phyloP scores from a whole-genome alignment of 2,888 invertebrate species.

The Caenorhabditis macrosperma region DNA sequence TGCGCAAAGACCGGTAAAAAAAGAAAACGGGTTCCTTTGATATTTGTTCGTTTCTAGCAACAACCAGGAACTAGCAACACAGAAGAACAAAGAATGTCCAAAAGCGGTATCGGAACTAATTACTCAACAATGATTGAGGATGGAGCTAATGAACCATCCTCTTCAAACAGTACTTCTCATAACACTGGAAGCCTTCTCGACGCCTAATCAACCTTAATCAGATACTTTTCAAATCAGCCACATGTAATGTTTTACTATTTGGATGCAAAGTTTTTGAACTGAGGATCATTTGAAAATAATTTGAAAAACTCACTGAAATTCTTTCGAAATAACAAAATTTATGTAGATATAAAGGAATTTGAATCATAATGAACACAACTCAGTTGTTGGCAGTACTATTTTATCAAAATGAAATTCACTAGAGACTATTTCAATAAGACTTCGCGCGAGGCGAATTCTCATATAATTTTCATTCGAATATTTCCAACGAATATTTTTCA shows the following conservation, averaged over 20 bases:
- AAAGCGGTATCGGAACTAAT: slow-evolving; percentile 67
- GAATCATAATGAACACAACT: too few species aligned
- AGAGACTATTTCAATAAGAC: too few species aligned
- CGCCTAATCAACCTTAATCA: slow-evolving; percentile 45
- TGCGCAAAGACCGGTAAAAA: slow-evolving; percentile 79
- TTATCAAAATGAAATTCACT: too few species aligned
- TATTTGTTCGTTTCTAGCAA: slow-evolving; percentile 16
- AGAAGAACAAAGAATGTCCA: slow-evolving; percentile 69
- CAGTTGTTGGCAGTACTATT: too few species aligned
- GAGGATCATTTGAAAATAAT: too few species aligned
- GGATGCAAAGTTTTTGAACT: too few species aligned
- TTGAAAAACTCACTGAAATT: too few species aligned
- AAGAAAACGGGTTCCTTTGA: slow-evolving; percentile 59
- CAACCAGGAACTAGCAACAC: slow-evolving; percentile 59
- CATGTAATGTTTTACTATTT: neutral
- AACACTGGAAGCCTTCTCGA: slow-evolving; percentile 66
- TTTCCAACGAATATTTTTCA: slow-evolving; percentile 3
- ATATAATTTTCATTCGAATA: too few species aligned
- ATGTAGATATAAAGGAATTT: too few species aligned
- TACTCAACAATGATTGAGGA: slow-evolving; percentile 71
- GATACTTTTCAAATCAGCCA: neutral
- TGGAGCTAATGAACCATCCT: slow-evolving; percentile 59
- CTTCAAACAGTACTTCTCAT: slow-evolving; percentile 49
- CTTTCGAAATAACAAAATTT: too few species aligned
- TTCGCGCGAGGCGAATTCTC: too few species aligned